These are phyloP conservation scores for Bombus waltoni DNA, from an alignment of 1,140 invertebrate genomes.

Conservation along the genomic window DNA sequence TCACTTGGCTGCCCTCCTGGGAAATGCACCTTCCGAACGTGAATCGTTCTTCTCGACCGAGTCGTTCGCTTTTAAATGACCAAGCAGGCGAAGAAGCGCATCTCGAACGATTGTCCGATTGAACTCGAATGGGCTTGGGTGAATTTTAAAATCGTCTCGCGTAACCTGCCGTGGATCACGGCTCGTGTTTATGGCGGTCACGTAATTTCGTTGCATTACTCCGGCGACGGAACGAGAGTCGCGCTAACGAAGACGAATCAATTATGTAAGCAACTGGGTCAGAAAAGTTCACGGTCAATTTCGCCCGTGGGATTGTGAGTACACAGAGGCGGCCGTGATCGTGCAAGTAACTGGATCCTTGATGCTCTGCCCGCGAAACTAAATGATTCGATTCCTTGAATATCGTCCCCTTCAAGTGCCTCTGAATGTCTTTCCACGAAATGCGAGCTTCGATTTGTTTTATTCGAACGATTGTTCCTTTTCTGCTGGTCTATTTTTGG, in stretches of 20 bases:
- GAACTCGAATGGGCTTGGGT: neutral
- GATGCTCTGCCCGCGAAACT: slow-evolving; percentile 1
- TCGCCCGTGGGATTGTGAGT: slow-evolving; percentile 53
- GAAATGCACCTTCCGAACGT: slow-evolving; percentile 6
- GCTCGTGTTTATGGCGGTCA: slow-evolving; percentile 19
- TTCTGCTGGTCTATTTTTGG: neutral
- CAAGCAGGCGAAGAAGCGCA: neutral
- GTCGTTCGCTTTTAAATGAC: neutral
- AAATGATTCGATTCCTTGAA: slow-evolving; percentile 37
- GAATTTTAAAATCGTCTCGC: slow-evolving; percentile 14
- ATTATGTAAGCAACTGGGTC: slow-evolving; percentile 72
- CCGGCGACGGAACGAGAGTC: slow-evolving; percentile 34
- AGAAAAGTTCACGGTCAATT: slow-evolving; percentile 72
- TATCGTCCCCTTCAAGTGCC: neutral
- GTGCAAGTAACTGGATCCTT: slow-evolving; percentile 27
- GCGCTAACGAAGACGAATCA: slow-evolving; percentile 62
- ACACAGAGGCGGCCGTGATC: slow-evolving; percentile 20
- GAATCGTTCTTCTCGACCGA: neutral
- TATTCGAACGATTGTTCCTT: neutral
- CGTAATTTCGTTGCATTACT: slow-evolving; percentile 49
- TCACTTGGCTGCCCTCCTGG: neutral
- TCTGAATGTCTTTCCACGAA: neutral
- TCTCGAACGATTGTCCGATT: neutral
- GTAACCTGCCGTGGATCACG: neutral
- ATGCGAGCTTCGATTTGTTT: neutral